phyloP scores from a whole-genome alignment of 2,797 vertebrate genomes.

The Morus bassanus region DNA sequence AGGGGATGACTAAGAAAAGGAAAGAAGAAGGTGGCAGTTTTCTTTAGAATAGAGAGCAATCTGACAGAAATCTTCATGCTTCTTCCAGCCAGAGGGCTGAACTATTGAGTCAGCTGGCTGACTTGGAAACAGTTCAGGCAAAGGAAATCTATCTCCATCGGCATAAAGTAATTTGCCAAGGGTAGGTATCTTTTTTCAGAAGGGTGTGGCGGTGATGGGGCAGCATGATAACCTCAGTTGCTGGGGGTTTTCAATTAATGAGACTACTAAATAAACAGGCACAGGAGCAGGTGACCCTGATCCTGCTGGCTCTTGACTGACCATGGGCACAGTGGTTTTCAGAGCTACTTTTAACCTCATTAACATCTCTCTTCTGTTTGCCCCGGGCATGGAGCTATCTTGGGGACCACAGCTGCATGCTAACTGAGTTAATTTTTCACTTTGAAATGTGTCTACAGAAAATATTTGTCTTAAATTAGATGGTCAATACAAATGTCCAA shows the following conservation, averaged over 20 bases:
- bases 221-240: background rate
- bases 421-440: constrained; percentile 8
- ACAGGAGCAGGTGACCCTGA: background rate
- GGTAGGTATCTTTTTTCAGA: background rate
- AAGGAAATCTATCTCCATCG: constrained; percentile 23
- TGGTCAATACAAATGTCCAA: background rate
- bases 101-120: constrained; percentile 46
- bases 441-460: constrained; percentile 1
- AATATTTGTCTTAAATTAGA: constrained; percentile 9
- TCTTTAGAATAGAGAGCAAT: constrained; percentile 35
- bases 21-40: constrained; percentile 41
- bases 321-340: background rate
- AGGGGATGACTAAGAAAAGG: background rate
- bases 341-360: background rate
- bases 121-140: constrained; percentile 46
- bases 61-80: constrained; percentile 47
- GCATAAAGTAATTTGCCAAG: constrained; percentile 29
- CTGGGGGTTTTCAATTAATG: background rate
- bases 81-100: constrained; percentile 42
- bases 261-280: background rate
- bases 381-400: background rate
- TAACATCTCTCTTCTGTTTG: constrained; percentile 12
- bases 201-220: background rate
- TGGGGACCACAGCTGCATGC: background rate
- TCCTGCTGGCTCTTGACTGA: background rate